These are phyloP conservation scores for Corythornis leucogaster DNA, from an alignment of 2,797 vertebrate species.

Conservation along the genomic window DNA sequence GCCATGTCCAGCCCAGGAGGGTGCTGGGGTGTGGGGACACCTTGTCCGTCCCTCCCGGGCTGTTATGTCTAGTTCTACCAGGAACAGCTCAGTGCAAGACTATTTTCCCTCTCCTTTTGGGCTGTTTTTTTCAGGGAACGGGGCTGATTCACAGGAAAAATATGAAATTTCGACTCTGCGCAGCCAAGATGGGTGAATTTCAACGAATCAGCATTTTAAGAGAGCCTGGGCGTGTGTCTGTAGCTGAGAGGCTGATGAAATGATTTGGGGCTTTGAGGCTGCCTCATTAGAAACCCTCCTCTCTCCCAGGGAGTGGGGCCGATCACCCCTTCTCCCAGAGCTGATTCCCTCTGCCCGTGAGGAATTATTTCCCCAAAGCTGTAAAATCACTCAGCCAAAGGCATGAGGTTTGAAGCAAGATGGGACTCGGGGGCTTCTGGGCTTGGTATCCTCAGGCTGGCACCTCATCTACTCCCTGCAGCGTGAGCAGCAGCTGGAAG, in stretches of 20 bases:
- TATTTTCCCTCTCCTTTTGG: slow-evolving; percentile 45
- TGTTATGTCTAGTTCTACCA: not conserved
- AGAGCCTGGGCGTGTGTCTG: slow-evolving; percentile 49
- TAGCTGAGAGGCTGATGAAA: slow-evolving; percentile 65
- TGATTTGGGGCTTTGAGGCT: slow-evolving; percentile 63
- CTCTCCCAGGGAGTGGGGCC: not conserved
- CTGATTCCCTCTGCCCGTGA: not conserved
- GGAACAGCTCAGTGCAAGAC: slow-evolving; percentile 12
- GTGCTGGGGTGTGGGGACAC: not conserved
- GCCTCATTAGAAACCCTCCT: slow-evolving; percentile 3
- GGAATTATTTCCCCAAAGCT: not conserved
- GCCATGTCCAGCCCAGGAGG: not conserved
- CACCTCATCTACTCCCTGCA: not conserved
- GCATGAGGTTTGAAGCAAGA: not conserved
- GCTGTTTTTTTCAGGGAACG: slow-evolving; percentile 47
- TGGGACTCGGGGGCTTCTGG: not conserved
- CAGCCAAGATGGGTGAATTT: slow-evolving; percentile 57
- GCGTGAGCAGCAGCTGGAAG: not conserved
- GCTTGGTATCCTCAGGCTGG: not conserved
- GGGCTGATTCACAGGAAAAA: slow-evolving; percentile 69
- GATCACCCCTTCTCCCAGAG: not conserved
- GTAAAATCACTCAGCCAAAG: not conserved
- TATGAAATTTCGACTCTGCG: slow-evolving; percentile 45
- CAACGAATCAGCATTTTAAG: slow-evolving; percentile 53
- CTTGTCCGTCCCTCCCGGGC: not conserved